phyloP scores from a whole-genome alignment of 2,888 invertebrate genomes.

The Halictus ligatus region DNA sequence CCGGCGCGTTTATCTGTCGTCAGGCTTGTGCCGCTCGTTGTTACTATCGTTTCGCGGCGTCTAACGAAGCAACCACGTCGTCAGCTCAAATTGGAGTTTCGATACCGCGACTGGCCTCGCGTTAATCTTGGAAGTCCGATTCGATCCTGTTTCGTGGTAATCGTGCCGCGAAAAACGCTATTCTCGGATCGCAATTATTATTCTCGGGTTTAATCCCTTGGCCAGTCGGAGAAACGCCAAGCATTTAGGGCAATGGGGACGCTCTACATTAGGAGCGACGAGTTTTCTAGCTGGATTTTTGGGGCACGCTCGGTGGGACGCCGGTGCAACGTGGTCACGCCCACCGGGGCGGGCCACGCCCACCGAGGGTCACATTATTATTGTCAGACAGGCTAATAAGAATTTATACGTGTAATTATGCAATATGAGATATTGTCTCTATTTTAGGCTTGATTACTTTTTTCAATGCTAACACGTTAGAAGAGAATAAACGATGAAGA shows the following conservation, averaged over 20 bases:
- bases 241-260: too few relatives aligned
- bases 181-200: neutral
- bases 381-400: too few relatives aligned
- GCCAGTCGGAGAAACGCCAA: neutral
- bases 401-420: too few relatives aligned
- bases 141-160: neutral
- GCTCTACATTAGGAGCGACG: too few relatives aligned
- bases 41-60: neutral
- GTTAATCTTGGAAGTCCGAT: conserved; percentile 10
- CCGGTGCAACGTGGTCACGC: neutral
- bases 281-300: too few relatives aligned
- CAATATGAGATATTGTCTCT: too few relatives aligned
- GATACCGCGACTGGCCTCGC: neutral
- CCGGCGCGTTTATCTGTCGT: conserved; percentile 25
- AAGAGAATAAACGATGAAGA: too few relatives aligned
- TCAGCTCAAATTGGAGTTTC: neutral
- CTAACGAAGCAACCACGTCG: neutral
- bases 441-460: too few relatives aligned
- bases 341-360: neutral
- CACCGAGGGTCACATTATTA: too few relatives aligned
- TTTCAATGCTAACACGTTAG: too few relatives aligned
- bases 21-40: neutral
- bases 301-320: too few relatives aligned
- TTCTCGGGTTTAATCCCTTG: neutral
- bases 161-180: neutral